Conservation (phyloP, 2,888 invertebrate genomes). For the Athalia rosae region DNA sequence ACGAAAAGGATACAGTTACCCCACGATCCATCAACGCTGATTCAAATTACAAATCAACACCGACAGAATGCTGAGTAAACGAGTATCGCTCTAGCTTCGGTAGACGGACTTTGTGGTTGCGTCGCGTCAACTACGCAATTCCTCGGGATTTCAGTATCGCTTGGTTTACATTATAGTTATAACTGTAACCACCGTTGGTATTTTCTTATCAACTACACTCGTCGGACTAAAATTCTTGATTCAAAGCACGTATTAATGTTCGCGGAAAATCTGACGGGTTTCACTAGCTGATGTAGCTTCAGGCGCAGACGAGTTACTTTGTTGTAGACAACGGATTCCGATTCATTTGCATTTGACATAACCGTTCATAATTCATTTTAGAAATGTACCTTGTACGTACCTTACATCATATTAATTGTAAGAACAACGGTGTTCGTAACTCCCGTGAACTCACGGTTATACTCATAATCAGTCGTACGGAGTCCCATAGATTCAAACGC, state of each 20-base stretch:
- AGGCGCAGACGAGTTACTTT: neutral
- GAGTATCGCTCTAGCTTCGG: neutral
- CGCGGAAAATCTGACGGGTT: neutral
- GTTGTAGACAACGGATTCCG: neutral
- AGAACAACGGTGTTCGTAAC: slow-evolving; percentile 22
- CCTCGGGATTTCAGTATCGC: neutral
- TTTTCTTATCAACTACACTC: neutral
- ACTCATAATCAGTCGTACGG: slow-evolving; percentile 27
- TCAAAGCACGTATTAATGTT: neutral
- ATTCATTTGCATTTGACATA: slow-evolving; percentile 12
- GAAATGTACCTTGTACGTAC: neutral
- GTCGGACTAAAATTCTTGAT: neutral
- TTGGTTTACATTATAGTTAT: neutral
- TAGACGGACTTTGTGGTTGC: neutral
- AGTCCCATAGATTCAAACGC: slow-evolving; percentile 2
- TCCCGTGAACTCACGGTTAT: slow-evolving; percentile 1
- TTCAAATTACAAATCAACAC: slow-evolving; percentile 46
- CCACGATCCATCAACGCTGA: slow-evolving; percentile 46
- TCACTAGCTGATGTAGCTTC: neutral
- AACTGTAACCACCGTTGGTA: neutral
- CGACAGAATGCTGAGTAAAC: slow-evolving; percentile 28
- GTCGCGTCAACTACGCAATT: neutral
- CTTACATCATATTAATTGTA: neutral
- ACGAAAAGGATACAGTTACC: slow-evolving; percentile 41
- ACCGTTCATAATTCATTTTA: slow-evolving; percentile 14